phyloP scores from a whole-genome alignment of 2,113 vertebrate genomes.

The Quiscalus mexicanus region DNA sequence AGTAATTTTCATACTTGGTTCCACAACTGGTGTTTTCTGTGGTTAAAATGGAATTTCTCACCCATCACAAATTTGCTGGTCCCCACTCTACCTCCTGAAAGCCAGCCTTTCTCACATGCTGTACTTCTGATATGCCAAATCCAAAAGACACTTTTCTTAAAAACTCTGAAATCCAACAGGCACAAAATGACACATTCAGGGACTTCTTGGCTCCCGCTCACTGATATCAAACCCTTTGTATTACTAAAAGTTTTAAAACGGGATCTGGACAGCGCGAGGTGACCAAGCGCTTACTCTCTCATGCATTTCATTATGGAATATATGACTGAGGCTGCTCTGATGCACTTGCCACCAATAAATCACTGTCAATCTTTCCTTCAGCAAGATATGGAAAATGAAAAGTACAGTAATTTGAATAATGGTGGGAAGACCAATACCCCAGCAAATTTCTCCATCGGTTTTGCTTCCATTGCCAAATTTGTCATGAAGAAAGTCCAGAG shows the following conservation, averaged over 20 bases:
- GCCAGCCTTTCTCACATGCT: not conserved
- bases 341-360: constrained; percentile 56
- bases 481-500: constrained; percentile 58
- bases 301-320: constrained; percentile 60
- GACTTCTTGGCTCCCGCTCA: not conserved
- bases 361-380: constrained; percentile 73
- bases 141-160: not conserved
- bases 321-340: constrained; percentile 64
- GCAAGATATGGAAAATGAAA: constrained; percentile 68
- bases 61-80: not conserved
- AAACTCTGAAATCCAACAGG: not conserved
- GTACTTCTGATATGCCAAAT: not conserved
- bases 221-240: not conserved
- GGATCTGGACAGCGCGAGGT: not conserved
- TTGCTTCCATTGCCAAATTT: constrained; percentile 33
- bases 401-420: constrained; percentile 70
- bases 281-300: constrained; percentile 46
- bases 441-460: constrained; percentile 61
- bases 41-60: constrained; percentile 28
- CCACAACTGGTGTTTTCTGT: not conserved
- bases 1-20: not conserved
- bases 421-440: constrained; percentile 63
- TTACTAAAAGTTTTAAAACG: not conserved
- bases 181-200: not conserved
- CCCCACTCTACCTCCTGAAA: not conserved